Conservation (phyloP, 2,113 vertebrate genomes). For the Fregetta grallaria region DNA sequence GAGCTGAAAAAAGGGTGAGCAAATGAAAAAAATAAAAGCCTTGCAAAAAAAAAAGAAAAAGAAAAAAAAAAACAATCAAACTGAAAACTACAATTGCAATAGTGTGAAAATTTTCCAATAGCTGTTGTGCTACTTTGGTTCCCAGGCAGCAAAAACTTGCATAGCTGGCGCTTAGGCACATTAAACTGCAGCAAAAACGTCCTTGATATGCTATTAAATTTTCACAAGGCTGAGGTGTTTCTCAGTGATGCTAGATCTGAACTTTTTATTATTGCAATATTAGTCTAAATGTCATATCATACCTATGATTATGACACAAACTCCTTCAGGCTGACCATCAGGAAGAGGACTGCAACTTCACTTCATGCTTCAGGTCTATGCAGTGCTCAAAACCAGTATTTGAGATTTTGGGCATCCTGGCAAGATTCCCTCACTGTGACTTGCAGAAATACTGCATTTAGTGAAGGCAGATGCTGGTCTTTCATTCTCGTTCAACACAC, state of each 20-base stretch:
- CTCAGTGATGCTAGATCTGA: background rate
- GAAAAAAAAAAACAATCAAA: fast-evolving
- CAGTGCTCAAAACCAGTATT: background rate
- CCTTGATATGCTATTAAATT: background rate
- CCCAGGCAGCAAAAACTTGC: background rate
- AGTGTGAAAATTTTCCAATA: background rate
- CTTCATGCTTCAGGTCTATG: background rate
- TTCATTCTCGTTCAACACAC: background rate
- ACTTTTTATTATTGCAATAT: background rate
- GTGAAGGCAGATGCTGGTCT: background rate
- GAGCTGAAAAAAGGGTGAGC: background rate
- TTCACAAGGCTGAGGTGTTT: background rate
- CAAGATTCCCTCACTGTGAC: background rate
- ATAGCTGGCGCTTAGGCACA: background rate
- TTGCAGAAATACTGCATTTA: background rate
- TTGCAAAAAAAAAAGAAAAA: too few species aligned
- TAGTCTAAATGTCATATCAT: background rate
- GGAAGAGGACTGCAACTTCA: background rate
- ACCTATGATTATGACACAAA: background rate
- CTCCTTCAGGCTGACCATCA: background rate
- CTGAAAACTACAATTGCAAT: background rate
- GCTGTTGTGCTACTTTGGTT: background rate
- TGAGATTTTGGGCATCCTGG: slow-evolving; percentile 1
- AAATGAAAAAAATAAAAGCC: background rate
- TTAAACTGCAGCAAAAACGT: background rate